Base-by-base conservation (phyloP, 2,888 invertebrate genomes). In the Leucophora obtusa region DNA sequence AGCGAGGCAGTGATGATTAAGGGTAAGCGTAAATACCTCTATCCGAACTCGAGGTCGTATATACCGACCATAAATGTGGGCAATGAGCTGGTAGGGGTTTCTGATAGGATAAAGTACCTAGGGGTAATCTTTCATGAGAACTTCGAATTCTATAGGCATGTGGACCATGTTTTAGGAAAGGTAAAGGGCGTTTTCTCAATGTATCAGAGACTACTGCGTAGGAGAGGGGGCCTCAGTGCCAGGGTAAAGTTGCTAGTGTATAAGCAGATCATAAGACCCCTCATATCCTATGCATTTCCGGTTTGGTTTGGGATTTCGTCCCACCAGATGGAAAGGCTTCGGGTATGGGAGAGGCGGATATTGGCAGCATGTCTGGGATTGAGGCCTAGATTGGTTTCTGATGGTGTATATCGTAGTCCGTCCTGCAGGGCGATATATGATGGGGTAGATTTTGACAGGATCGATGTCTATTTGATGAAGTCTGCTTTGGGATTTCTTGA, bases 281-380 rank as follows among this genome's bases (percentile, higher is more conserved):
- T 50, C 28, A 62, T 62, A 14, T 56, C 56, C 14, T 68, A 68
- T 11, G 68, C 56, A 11, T 65, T 65, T 38, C 65, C 65, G 8
- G 35, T 53, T 15, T 65, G 53, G 65, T 65, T 54, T 53, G 18
- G 15, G 9, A 65, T 65, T 33, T 65, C 65, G 0, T 58, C 68
- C 11, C 11, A 18, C 11, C 66, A 58, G 33, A 58, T 58, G 58
- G 35, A 58, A 15, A 11, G 33, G 15, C n/a, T 58, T 15, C 28
- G 35, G 35, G 15, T 58, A 17, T 63, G n/a, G 10, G 33, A 53
- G 21, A 18, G 53, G 10, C 8, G 53, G 4, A 53, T 53, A 5
- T 10, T 53, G 53, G 6, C 10, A 3, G 5, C 35, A 6, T 66
- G 54, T 28, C 17, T 38, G 2, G 59, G 18, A 14, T 51, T 51